Conservation (phyloP, 1,140 invertebrate species). For the Neodiprion fabricii region DNA sequence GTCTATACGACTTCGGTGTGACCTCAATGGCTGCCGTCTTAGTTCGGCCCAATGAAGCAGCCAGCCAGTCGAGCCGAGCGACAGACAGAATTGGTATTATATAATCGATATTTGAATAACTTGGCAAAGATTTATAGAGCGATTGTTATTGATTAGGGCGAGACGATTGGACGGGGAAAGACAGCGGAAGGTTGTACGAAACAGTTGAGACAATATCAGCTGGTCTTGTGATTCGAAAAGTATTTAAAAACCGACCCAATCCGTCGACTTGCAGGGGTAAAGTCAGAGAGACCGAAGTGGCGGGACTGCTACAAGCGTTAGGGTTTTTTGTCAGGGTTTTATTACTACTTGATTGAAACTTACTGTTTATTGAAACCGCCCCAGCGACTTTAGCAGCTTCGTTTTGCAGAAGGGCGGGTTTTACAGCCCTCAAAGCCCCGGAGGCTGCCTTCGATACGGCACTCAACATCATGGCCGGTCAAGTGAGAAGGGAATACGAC, state of each 20-base stretch:
- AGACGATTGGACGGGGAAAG: neutral
- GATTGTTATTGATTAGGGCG: neutral
- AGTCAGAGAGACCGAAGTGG: neutral
- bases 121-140: neutral
- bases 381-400: conserved; percentile 64
- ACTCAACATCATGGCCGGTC: conserved; percentile 68
- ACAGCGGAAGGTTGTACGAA: neutral
- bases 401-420: conserved; percentile 64
- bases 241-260: too few relatives aligned
- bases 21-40: conserved; percentile 23
- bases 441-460: conserved; percentile 67
- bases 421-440: conserved; percentile 67
- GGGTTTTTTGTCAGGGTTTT: too few relatives aligned
- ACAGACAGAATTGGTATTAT: conserved; percentile 19
- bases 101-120: conserved; percentile 19
- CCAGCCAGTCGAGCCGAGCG: neutral
- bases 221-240: neutral
- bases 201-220: neutral
- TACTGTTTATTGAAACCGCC: conserved; percentile 65
- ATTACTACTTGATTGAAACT: conserved; percentile 47
- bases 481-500: conserved; percentile 43
- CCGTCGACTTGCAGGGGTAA: neutral
- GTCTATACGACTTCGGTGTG: neutral
- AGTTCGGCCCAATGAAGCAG: conserved; percentile 20
- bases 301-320: too few relatives aligned